Evolutionary conservation across 2,888 invertebrate genomes (phyloP), one percentile per base, ranked within the genome.

Genomic region (Autographa gamma): DNA sequence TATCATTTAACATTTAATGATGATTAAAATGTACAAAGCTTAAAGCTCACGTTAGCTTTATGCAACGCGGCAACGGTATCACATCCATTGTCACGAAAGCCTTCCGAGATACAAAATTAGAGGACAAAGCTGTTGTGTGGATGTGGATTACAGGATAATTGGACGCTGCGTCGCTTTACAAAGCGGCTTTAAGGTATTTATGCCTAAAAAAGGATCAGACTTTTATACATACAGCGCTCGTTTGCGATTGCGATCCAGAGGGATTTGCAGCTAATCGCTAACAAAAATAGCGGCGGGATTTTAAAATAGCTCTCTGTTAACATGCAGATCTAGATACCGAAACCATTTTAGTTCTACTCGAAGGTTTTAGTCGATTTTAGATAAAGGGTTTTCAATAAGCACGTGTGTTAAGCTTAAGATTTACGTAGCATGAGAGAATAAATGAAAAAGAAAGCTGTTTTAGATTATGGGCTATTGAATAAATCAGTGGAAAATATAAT

Each of bases 81-180:
- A 73, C 71, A 71, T 31, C 71, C 67, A 75, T 79, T 76, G 79
- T 76, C 64, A 73, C 67, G 70, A 83, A 86, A 85, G 82, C 83
- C 80, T 86, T 82, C 71, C 71, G 76, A 77, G 72, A 73, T 80
- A 62, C 76, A 77, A 88, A 87, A 86, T 85, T 80, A 87, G 79
- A 81, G 86, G 78, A 86, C 84, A 86, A 85, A 83, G 82, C 84
- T 74, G 71, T 80, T 79, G 88, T 78, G 88, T 87, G 87, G 87
- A 89, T 85, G 87, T 85, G 86, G 89, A 90, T 90, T 90, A 88
- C 82, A 59, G 86, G 82, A 86, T 89, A 89, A 90, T 88, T 90
- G 89, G 86, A 84, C 84, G 77, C 79, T 77, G 71, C 76, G 74
- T 77, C 80, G 80, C 73, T 79, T 80, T 77, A 86, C 88, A 86